Evolutionary conservation across 1,140 invertebrate species (phyloP), one percentile per base, ranked within the genome.

Genomic region (Drosophila prosaltans): DNA sequence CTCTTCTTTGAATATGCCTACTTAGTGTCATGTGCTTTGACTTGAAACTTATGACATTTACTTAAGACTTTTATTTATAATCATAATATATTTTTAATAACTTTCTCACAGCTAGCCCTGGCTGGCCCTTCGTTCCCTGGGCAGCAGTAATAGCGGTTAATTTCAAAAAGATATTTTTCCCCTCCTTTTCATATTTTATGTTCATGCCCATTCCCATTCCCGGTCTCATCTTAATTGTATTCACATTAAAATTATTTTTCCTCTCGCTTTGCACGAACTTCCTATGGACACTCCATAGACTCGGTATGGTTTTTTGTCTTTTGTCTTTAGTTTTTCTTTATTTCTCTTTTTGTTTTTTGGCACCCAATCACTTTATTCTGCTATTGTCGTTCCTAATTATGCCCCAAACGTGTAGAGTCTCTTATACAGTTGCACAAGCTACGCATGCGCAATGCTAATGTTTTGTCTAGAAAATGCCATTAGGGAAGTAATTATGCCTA

Each of bases 401-500:
- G 59, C 64, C 72, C 51, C 21, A 61, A 10, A 10, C 3, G 30
- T 16, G 9, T 7, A 36, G 32, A 4, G 45, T 30, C 24, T 43
- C 41, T 69, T 36, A 24, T n/a, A 57, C 65, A 69, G 45, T 60
- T 79, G 70, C 51, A 48, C 66, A 66, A 11, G 69, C 45, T 78
- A 75, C 76, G 76, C 73, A 79, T 72, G 77, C 77, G 73, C 73
- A 78, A 78, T 78, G 65, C 60, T 54, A 72, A 63, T 65, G 51
- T 62, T 61, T 68, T 68, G 64, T 21, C 58, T 40, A 75, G 72
- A 60, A 60, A 72, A 72, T 51, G 73, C 63, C 61, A 72, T 79
- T 79, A 76, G 58, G 78, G 74, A 77, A 73, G 78, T 77, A 80
- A 80, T 80, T 80, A 80, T 73, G 64, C 69, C 63, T 79, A 79